These are phyloP conservation scores for Athetis lepigone DNA, from an alignment of 2,888 invertebrate genomes.

Conservation along the genomic window DNA sequence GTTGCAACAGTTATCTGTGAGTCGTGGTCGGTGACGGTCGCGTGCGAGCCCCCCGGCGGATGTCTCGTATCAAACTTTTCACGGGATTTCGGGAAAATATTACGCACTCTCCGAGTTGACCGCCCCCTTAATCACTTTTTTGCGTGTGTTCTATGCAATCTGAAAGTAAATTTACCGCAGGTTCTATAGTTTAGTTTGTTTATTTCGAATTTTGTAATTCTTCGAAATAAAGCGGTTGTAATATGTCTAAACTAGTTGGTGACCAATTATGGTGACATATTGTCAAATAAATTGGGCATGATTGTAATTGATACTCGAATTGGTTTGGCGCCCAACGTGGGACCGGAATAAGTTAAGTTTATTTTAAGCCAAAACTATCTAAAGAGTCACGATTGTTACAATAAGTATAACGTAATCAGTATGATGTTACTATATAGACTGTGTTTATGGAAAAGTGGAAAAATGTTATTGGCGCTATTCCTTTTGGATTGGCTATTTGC, in stretches of 20 bases:
- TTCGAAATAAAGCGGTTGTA: conserved; percentile 37
- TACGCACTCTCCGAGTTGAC: conserved; percentile 74
- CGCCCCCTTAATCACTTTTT: conserved; percentile 84
- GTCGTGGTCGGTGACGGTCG: conserved; percentile 73
- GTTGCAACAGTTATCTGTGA: conserved; percentile 80
- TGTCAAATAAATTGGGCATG: conserved; percentile 36
- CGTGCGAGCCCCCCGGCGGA: conserved; percentile 59
- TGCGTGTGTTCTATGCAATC: conserved; percentile 85
- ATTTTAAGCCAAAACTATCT: conserved; percentile 11
- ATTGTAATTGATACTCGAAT: conserved; percentile 31
- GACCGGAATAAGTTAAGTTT: conserved; percentile 30
- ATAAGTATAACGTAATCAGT: neutral
- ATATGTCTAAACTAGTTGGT: conserved; percentile 47
- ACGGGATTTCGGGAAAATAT: conserved; percentile 83
- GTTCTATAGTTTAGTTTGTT: conserved; percentile 75
- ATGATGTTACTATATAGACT: conserved; percentile 61
- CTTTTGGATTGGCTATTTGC: conserved; percentile 85
- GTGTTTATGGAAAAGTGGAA: conserved; percentile 74
- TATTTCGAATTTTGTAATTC: conserved; percentile 57
- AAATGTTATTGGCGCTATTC: conserved; percentile 78
- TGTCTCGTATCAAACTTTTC: conserved; percentile 84
- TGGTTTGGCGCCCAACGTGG: conserved; percentile 72
- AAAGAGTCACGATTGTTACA: conserved; percentile 5
- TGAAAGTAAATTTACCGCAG: conserved; percentile 74
- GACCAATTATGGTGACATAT: conserved; percentile 40